A percentile compares a stretch with the other conserved stretches of the same genome.
Conservation (phyloP, 2,888 invertebrate species). For the Lordiphosa fenestrarum region DNA sequence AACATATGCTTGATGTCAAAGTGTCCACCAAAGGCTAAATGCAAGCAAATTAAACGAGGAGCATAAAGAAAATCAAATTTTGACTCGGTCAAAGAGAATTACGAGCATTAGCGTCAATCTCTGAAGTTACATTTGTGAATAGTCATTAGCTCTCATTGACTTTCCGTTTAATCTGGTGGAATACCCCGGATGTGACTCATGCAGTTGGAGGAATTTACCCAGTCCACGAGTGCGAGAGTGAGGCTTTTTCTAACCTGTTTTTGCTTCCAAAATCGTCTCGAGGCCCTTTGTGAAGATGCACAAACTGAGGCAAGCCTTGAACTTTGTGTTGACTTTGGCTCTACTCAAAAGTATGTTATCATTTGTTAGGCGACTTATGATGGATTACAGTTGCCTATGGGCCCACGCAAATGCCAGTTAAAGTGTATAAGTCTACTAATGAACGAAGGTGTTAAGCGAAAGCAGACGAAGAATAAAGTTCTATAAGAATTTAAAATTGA, state of each 20-base stretch:
- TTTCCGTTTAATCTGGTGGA: slow-evolving; percentile 34
- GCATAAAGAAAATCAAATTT: slow-evolving; percentile 22
- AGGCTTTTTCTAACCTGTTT: slow-evolving; percentile 13
- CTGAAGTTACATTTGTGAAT: slow-evolving; percentile 28
- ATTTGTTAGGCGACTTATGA: slow-evolving; percentile 39
- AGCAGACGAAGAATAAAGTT: not conserved
- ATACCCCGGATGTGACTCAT: slow-evolving; percentile 68
- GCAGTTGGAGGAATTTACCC: slow-evolving; percentile 16
- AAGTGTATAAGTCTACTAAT: slow-evolving; percentile 3
- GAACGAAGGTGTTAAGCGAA: slow-evolving; percentile 24
- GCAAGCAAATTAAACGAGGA: too few relatives aligned
- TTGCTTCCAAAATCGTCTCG: slow-evolving; percentile 31
- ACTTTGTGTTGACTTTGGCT: slow-evolving; percentile 21
- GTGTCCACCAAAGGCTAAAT: too few relatives aligned
- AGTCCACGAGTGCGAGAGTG: slow-evolving; percentile 2
- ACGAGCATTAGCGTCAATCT: slow-evolving; percentile 1
- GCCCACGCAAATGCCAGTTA: slow-evolving; percentile 27
- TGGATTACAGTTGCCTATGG: slow-evolving; percentile 39
- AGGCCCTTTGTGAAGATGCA: slow-evolving; percentile 1
- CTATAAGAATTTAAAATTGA: not conserved
- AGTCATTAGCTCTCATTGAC: slow-evolving; percentile 27
- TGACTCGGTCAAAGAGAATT: not conserved
- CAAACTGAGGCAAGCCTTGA: slow-evolving; percentile 29
- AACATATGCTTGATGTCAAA: too few relatives aligned
- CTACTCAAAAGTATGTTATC: slow-evolving; percentile 6